Percentiles rank a stretch among this genome's conserved stretches.
Evolutionary conservation across 2,797 vertebrate genomes (phyloP).

Genomic region (Sparus aurata): DNA sequence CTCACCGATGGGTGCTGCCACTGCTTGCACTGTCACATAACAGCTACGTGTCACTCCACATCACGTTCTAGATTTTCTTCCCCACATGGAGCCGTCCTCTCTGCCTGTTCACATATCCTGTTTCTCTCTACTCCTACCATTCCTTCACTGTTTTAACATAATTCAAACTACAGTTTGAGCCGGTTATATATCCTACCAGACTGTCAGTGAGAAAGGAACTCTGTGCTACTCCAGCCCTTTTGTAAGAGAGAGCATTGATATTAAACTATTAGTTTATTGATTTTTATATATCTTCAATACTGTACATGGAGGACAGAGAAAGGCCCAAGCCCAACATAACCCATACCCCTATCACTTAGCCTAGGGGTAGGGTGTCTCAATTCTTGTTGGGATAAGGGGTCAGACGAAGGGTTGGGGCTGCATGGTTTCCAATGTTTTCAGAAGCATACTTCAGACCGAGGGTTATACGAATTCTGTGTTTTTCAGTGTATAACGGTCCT

Average conservation of each 20-base stretch:
- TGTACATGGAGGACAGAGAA: not conserved
- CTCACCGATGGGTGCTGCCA: conserved; percentile 52
- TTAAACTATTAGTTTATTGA: not conserved
- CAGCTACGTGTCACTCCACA: conserved; percentile 60
- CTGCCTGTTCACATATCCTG: conserved; percentile 15
- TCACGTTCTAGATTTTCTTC: conserved; percentile 51
- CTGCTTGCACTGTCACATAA: conserved; percentile 41
- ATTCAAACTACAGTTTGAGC: not conserved
- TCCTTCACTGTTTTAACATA: conserved; percentile 7
- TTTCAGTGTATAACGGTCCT: no score
- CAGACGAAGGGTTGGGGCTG: no score
- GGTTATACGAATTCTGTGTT: no score
- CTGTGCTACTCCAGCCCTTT: not conserved
- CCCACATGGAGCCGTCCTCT: conserved; percentile 32
- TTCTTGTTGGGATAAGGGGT: no score
- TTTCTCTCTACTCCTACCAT: conserved; percentile 10
- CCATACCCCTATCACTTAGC: no score
- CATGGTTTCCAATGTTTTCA: no score
- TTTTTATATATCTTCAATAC: no score
- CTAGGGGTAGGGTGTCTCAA: no score
- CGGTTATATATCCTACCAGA: not conserved
- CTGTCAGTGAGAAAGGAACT: not conserved
- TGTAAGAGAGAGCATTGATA: not conserved
- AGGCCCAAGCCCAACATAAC: not conserved
- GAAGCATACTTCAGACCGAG: no score